Evolutionary conservation across 2,113 vertebrate species (phyloP).

Genomic region (Zapus hudsonius): DNA sequence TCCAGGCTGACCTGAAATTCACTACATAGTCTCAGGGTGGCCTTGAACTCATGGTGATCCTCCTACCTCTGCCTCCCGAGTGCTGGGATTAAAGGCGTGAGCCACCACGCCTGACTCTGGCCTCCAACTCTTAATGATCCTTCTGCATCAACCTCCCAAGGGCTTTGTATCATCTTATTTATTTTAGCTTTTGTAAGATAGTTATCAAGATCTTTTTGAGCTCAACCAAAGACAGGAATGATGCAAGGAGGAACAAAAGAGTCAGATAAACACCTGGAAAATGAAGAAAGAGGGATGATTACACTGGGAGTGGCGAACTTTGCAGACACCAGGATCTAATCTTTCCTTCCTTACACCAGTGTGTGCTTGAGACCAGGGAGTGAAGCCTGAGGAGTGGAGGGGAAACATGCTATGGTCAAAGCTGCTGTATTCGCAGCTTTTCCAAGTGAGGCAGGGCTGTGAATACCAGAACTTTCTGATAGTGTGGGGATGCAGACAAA

Average conservation of each 20-base stretch:
- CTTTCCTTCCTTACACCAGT: not conserved
- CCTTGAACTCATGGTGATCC: too few relatives aligned
- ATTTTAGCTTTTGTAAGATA: not conserved
- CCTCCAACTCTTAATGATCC: not conserved
- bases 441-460: conserved; percentile 16
- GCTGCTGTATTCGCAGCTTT: conserved; percentile 3
- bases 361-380: not conserved
- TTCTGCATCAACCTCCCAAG: not conserved
- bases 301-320: not conserved
- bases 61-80: too few relatives aligned
- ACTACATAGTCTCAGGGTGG: too few relatives aligned
- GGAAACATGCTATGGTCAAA: not conserved
- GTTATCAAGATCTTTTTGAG: conserved; percentile 54
- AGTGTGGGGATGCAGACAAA: not conserved
- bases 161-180: not conserved
- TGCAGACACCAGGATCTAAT: conserved; percentile 15
- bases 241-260: conserved; percentile 57
- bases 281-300: conserved; percentile 64
- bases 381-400: not conserved
- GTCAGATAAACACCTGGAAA: conserved; percentile 67
- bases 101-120: too few relatives aligned
- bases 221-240: conserved; percentile 41
- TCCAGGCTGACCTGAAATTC: too few relatives aligned
- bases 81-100: too few relatives aligned
- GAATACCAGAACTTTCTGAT: not conserved